Conservation (phyloP, 2,888 invertebrate species). For the Chymomyza fuscimana region DNA sequence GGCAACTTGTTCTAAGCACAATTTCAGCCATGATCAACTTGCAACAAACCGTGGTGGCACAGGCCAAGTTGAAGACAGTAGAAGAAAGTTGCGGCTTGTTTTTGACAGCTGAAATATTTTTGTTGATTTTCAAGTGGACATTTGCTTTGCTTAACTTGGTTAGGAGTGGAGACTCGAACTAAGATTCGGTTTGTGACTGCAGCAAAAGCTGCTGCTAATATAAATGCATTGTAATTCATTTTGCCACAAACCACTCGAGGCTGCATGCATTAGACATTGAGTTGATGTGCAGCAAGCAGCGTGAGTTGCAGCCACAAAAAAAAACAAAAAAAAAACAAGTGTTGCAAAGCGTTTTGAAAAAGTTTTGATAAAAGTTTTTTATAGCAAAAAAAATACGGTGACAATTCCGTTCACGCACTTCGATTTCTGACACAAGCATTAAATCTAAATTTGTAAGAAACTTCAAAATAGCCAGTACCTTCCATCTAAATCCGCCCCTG, state of each 20-base stretch:
- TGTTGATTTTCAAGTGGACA: constrained; percentile 61
- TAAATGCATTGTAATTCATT: constrained; percentile 63
- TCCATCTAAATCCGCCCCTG: too few relatives aligned
- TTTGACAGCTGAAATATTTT: constrained; percentile 57
- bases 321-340: too few relatives aligned
- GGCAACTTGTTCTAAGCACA: background rate
- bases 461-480: too few relatives aligned
- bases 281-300: background rate
- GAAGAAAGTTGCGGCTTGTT: constrained; percentile 37
- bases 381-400: too few relatives aligned
- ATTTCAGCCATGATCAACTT: constrained; percentile 5
- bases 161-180: constrained; percentile 34
- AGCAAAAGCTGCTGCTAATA: constrained; percentile 53
- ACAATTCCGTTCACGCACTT: too few relatives aligned
- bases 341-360: too few relatives aligned
- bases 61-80: constrained; percentile 21
- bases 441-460: too few relatives aligned
- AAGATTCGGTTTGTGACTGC: background rate
- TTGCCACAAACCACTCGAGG: constrained; percentile 37
- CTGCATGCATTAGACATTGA: constrained; percentile 4
- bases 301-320: background rate
- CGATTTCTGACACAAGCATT: too few relatives aligned
- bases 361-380: too few relatives aligned
- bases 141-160: constrained; percentile 39
- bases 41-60: constrained; percentile 23